These are phyloP conservation scores for Manduca sexta DNA, from an alignment of 1,140 invertebrate genomes.

Conservation along the genomic window DNA sequence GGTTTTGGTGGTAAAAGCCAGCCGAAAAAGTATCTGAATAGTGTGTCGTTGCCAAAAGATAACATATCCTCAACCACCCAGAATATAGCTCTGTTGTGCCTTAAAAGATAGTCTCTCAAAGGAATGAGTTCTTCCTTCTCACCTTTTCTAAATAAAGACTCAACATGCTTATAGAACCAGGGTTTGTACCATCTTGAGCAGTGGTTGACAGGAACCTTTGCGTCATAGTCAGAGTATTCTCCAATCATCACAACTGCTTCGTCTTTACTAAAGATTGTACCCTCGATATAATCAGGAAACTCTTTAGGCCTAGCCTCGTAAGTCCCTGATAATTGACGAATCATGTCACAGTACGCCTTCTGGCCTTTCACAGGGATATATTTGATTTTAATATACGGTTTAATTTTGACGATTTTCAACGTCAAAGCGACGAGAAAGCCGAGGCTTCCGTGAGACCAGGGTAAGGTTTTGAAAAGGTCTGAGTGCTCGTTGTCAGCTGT, in stretches of 20 bases:
- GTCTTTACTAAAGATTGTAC: constrained; percentile 79
- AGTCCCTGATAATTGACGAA: constrained; percentile 72
- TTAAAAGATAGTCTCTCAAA: constrained; percentile 84
- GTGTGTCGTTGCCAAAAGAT: constrained; percentile 86
- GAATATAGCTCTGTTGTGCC: constrained; percentile 87
- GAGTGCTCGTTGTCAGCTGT: constrained; percentile 80
- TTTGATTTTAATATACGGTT: constrained; percentile 79
- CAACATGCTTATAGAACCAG: constrained; percentile 90
- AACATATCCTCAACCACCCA: constrained; percentile 90
- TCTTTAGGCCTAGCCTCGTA: constrained; percentile 73
- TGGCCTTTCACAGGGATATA: constrained; percentile 79
- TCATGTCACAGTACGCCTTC: constrained; percentile 78
- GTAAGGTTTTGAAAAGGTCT: constrained; percentile 84
- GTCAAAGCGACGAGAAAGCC: constrained; percentile 87
- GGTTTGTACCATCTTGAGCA: constrained; percentile 88
- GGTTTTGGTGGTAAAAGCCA: constrained; percentile 89
- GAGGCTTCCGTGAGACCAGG: constrained; percentile 89
- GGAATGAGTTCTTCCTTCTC: constrained; percentile 82
- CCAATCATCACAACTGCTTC: constrained; percentile 86
- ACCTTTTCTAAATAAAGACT: constrained; percentile 67
- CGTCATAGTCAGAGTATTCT: constrained; percentile 63
- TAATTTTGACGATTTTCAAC: constrained; percentile 83
- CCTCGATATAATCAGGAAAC: constrained; percentile 86
- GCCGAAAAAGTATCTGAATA: constrained; percentile 84
- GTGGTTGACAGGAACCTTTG: constrained; percentile 74